These are phyloP conservation scores for Xerus inauris DNA, from an alignment of 2,113 vertebrate species.

Conservation along the genomic window DNA sequence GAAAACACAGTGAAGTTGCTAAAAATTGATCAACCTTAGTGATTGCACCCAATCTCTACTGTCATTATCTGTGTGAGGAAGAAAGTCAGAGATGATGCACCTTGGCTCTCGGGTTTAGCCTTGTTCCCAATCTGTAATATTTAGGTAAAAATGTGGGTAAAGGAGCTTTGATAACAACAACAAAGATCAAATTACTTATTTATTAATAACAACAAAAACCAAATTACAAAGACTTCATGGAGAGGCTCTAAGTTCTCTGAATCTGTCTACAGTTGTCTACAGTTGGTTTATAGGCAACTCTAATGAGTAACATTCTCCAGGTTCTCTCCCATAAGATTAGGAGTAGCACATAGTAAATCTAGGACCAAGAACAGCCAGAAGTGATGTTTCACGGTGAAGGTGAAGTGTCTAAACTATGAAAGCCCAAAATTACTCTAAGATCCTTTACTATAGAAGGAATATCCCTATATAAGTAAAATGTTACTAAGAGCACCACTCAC, in stretches of 20 bases:
- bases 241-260: background rate
- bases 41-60: background rate
- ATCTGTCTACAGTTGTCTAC: background rate
- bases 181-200: too few relatives aligned
- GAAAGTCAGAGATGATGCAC: background rate
- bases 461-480: background rate
- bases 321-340: slow-evolving; percentile 28
- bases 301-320: slow-evolving; percentile 6
- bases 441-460: slow-evolving; percentile 27
- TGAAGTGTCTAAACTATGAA: slow-evolving; percentile 35
- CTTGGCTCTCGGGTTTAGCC: background rate
- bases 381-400: background rate
- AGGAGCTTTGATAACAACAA: background rate
- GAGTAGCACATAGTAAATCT: background rate
- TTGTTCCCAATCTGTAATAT: background rate
- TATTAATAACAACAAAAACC: background rate
- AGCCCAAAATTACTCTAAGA: slow-evolving; percentile 11
- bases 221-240: background rate
- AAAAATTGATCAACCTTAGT: background rate
- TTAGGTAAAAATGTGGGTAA: background rate
- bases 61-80: background rate
- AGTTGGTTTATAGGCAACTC: background rate
- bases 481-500: background rate
- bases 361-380: background rate
- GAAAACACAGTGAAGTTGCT: background rate